These are phyloP conservation scores for Rhagonycha lutea DNA, from an alignment of 2,888 invertebrate genomes.

Conservation along the genomic window DNA sequence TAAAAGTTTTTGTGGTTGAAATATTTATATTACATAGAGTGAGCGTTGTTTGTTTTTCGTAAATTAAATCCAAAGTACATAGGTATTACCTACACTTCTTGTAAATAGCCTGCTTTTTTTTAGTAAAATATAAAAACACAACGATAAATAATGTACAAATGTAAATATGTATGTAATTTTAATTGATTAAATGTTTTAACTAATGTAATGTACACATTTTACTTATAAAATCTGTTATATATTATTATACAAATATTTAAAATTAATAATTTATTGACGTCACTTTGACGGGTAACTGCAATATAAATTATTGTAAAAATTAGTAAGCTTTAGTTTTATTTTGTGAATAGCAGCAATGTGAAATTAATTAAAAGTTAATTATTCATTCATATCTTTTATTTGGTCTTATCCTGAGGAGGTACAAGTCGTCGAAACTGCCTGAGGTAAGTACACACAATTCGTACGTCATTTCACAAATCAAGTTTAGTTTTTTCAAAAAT, in stretches of 20 bases:
- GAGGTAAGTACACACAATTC: not conserved
- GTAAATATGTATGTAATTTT: slow-evolving; percentile 27
- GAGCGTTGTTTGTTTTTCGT: slow-evolving; percentile 7
- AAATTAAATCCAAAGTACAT: slow-evolving; percentile 6
- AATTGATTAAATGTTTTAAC: slow-evolving; percentile 25
- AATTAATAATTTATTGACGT: slow-evolving; percentile 41
- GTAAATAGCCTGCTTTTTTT: slow-evolving; percentile 6
- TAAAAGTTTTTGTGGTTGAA: slow-evolving; percentile 2
- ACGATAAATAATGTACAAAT: slow-evolving; percentile 21
- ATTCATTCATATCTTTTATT: slow-evolving; percentile 7
- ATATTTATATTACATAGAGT: slow-evolving; percentile 1
- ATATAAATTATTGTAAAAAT: slow-evolving; percentile 47
- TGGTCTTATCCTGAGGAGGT: not conserved
- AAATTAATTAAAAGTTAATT: slow-evolving; percentile 38
- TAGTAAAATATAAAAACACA: slow-evolving; percentile 5
- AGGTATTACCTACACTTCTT: not conserved
- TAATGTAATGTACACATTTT: slow-evolving; percentile 20
- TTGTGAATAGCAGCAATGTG: slow-evolving; percentile 49
- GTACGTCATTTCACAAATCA: not conserved
- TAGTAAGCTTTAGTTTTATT: slow-evolving; percentile 46
- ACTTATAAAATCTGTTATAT: slow-evolving; percentile 23
- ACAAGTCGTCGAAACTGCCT: not conserved
- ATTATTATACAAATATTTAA: slow-evolving; percentile 8
- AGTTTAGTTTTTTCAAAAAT: not conserved
- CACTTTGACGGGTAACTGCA: slow-evolving; percentile 50